Evolutionary conservation across 2,113 vertebrate genomes (phyloP).

Genomic region (Zosterops borbonicus): DNA sequence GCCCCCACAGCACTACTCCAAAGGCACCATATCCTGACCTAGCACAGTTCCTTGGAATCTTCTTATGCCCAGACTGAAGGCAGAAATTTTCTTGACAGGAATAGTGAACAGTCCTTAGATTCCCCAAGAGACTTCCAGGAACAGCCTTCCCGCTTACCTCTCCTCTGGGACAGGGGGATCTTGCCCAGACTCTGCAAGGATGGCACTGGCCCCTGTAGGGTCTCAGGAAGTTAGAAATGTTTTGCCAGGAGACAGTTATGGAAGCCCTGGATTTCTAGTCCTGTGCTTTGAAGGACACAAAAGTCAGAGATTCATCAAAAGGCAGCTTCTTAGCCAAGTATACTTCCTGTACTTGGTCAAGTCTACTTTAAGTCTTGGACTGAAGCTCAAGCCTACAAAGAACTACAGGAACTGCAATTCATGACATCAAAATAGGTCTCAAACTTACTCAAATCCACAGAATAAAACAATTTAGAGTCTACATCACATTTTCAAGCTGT

Average conservation of each 20-base stretch:
- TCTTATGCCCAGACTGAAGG: neutral
- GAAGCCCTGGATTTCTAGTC: neutral
- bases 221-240: neutral
- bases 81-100: neutral
- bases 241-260: neutral
- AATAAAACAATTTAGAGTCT: neutral
- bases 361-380: neutral
- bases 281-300: neutral
- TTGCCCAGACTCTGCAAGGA: neutral
- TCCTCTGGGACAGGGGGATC: neutral
- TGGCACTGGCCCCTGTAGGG: accelerated
- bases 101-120: neutral
- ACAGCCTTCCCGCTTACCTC: neutral
- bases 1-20: neutral
- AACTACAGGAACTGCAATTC: neutral
- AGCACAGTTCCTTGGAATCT: neutral
- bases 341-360: neutral
- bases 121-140: neutral
- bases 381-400: neutral
- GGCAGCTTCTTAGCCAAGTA: neutral
- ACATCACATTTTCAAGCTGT: neutral
- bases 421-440: neutral
- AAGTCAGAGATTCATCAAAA: neutral
- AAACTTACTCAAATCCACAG: neutral
- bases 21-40: neutral